phyloP scores from a whole-genome alignment of 2,888 invertebrate genomes.

The Nycteola revayana region DNA sequence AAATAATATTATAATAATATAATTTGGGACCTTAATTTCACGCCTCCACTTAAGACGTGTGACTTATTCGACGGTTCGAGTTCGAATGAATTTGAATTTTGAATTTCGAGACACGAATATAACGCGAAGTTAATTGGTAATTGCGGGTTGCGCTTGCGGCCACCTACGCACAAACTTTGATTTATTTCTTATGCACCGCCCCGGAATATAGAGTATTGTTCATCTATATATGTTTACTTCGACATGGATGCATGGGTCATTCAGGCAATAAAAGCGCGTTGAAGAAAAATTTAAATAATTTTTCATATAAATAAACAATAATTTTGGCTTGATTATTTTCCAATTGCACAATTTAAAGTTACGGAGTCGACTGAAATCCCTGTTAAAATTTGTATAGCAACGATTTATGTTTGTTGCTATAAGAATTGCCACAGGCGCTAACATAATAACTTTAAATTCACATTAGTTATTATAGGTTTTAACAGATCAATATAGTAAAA shows the following conservation, averaged over 20 bases:
- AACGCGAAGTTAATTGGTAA: slow-evolving; percentile 72
- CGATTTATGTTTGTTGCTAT: no score
- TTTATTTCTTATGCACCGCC: slow-evolving; percentile 65
- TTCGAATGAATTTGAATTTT: slow-evolving; percentile 61
- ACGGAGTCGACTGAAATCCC: no score
- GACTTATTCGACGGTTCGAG: slow-evolving; percentile 38
- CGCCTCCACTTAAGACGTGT: slow-evolving; percentile 46
- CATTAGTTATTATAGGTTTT: no score
- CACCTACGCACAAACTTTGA: slow-evolving; percentile 68
- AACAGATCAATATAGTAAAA: no score
- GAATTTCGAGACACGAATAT: slow-evolving; percentile 46
- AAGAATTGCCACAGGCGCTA: no score
- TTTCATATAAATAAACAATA: no score
- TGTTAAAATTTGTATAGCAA: no score
- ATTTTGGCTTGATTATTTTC: no score
- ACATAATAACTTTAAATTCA: no score
- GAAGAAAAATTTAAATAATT: slow-evolving; percentile 13
- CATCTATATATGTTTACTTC: slow-evolving; percentile 40
- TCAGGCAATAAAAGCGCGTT: slow-evolving; percentile 33
- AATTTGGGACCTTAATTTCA: slow-evolving; percentile 43
- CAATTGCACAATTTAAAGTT: no score
- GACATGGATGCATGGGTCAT: slow-evolving; percentile 27
- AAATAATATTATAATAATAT: no score
- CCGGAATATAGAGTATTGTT: slow-evolving; percentile 57
- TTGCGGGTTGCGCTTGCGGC: slow-evolving; percentile 59